Base-by-base conservation (phyloP, 2,797 vertebrate species). In the Sebastes goodei region DNA sequence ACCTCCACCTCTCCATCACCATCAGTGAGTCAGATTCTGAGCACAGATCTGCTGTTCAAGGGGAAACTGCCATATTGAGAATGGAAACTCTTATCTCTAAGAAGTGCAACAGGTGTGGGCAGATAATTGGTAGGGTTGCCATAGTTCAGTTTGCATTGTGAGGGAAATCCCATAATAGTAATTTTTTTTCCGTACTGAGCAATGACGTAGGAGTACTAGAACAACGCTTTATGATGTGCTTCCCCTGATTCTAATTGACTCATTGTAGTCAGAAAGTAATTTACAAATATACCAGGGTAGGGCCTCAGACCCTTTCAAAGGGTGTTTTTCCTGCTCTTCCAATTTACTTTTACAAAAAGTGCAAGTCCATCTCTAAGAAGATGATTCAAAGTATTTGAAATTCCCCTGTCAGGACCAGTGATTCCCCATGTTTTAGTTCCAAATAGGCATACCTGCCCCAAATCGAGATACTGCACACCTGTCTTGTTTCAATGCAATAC, bases 101-200 rank as follows among this genome's bases (percentile, higher is more conserved):
- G 35, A 70, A 56, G 49, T 21, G 74, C 49, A 60, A 53, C 74
- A 81, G 80, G 57, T 62, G 62, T 29, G 35, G 52, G 15, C 27
- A 59, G 76, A 64, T 66, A 56, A 52, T 52, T 52, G 17, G 60
- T 74, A 53, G 20, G 49, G 29, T 73, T 52, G 46, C 56, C 15
- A 11, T 7, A 32, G 62, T 60, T 80, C 33, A 56, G 8, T 55
- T 71, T 57, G 32, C 29, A 60, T 49, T 82, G 25, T 35, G 32
- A 66, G 33, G 29, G 29, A 79, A 62, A 59, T 66, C 66, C 32
- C 42, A 65, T 38, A 64, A 29, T 68, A 32, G 20, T n/a, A 2
- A 17, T 7, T 49, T 17, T 76, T 66, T 55, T 4, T 57, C 27
- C 5, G 15, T 10, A 20, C 2, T 20, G 32, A 32, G 29, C 7